These are phyloP conservation scores for Morone chrysops DNA, from an alignment of 2,113 vertebrate species.

Conservation along the genomic window DNA sequence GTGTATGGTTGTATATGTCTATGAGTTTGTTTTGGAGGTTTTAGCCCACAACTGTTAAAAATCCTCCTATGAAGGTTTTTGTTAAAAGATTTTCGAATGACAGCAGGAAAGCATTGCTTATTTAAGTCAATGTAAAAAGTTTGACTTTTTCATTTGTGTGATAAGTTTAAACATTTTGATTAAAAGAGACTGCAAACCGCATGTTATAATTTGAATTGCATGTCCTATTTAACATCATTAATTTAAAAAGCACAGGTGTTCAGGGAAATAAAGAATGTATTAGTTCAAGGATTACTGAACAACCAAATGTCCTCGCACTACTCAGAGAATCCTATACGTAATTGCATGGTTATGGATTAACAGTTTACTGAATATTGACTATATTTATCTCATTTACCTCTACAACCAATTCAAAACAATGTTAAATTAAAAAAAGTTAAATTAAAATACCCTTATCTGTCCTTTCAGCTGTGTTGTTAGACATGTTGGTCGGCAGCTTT, in stretches of 20 bases:
- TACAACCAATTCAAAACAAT: neutral
- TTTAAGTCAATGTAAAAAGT: neutral
- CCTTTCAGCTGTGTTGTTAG: constrained; percentile 21
- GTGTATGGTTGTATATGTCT: too few relatives aligned
- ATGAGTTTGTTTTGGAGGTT: constrained; percentile 6
- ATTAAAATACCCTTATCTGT: neutral
- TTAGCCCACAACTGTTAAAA: neutral
- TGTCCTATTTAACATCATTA: neutral
- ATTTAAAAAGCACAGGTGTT: constrained; percentile 3
- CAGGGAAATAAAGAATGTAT: neutral
- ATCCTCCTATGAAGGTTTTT: neutral
- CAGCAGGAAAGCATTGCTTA: neutral
- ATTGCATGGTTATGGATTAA: neutral
- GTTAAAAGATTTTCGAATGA: neutral
- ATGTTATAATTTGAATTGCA: neutral
- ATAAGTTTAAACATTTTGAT: constrained; percentile 6
- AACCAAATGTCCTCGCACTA: neutral
- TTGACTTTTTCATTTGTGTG: neutral
- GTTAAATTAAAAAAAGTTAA: neutral
- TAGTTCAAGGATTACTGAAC: too few relatives aligned
- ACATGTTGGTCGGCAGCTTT: neutral
- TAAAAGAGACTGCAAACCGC: neutral
- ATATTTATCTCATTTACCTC: constrained; percentile 4
- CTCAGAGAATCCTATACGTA: neutral
- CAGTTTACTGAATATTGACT: neutral